Conservation (phyloP, 2,888 invertebrate species). For the Trachelus iudaicus region DNA sequence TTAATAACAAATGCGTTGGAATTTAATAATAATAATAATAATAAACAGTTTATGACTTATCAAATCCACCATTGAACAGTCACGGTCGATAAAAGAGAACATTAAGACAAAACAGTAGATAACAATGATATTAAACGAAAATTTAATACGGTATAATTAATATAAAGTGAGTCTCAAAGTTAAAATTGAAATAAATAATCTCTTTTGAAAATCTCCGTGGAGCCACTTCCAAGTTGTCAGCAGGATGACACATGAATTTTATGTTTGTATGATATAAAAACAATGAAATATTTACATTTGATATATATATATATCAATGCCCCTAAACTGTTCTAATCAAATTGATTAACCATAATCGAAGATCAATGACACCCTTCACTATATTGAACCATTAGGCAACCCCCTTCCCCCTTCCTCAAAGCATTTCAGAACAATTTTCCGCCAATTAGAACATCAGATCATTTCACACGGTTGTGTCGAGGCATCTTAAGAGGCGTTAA, state of each 20-base stretch:
- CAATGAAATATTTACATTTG: neutral
- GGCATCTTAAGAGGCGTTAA: constrained; percentile 45
- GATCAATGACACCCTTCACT: constrained; percentile 2
- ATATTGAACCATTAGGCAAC: neutral
- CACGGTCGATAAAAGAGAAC: too few species aligned
- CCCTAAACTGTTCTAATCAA: neutral
- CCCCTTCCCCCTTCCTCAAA: neutral
- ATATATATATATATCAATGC: too few species aligned
- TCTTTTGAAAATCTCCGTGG: neutral
- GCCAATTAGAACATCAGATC: constrained; percentile 46
- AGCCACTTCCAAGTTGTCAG: neutral
- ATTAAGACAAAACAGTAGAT: too few species aligned
- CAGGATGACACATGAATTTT: neutral
- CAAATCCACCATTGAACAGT: too few species aligned
- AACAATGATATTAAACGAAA: too few species aligned
- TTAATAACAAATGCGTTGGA: neutral
- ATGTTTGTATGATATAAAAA: neutral
- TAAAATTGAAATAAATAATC: neutral
- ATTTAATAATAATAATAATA: neutral
- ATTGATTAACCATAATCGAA: neutral
- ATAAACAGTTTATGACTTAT: too few species aligned
- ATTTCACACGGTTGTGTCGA: constrained; percentile 39
- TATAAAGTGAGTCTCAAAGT: neutral
- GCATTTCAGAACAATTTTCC: constrained; percentile 41
- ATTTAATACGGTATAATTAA: too few species aligned